phyloP scores from a whole-genome alignment of 1,140 invertebrate genomes.

The Pseudoatta argentina region DNA sequence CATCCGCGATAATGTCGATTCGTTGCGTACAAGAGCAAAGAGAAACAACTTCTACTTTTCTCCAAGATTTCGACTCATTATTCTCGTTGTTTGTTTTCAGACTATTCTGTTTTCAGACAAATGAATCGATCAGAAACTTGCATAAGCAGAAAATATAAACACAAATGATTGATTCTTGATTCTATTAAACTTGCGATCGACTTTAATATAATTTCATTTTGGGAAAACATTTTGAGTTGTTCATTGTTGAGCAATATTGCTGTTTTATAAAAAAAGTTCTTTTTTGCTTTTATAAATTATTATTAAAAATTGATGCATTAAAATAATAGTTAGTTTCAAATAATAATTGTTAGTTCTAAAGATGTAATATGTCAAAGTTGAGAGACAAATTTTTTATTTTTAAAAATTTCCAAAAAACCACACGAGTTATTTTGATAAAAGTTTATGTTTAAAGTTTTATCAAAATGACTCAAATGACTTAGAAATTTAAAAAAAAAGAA shows the following conservation, averaged over 20 bases:
- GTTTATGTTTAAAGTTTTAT: too few species aligned
- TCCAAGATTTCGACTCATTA: slow-evolving; percentile 23
- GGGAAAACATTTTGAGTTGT: not conserved
- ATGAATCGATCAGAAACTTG: not conserved
- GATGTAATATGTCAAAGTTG: too few species aligned
- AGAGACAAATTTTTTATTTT: too few species aligned
- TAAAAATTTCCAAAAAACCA: too few species aligned
- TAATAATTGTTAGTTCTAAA: too few species aligned
- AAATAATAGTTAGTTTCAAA: too few species aligned
- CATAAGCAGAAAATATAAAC: not conserved
- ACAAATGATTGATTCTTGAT: slow-evolving; percentile 21
- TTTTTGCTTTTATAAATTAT: not conserved
- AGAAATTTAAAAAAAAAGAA: too few species aligned
- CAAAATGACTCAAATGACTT: too few species aligned
- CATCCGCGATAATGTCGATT: slow-evolving; percentile 45
- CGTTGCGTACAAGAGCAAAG: not conserved
- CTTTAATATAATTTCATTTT: slow-evolving; percentile 30
- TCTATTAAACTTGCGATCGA: not conserved
- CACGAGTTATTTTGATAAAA: too few species aligned
- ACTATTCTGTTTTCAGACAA: not conserved
- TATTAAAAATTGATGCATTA: not conserved
- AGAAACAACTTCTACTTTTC: slow-evolving; percentile 29
- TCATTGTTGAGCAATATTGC: not conserved
- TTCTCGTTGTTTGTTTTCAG: slow-evolving; percentile 6
- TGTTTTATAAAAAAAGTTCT: not conserved